Conservation (phyloP, 2,113 vertebrate genomes). For the Nothocercus julius region DNA sequence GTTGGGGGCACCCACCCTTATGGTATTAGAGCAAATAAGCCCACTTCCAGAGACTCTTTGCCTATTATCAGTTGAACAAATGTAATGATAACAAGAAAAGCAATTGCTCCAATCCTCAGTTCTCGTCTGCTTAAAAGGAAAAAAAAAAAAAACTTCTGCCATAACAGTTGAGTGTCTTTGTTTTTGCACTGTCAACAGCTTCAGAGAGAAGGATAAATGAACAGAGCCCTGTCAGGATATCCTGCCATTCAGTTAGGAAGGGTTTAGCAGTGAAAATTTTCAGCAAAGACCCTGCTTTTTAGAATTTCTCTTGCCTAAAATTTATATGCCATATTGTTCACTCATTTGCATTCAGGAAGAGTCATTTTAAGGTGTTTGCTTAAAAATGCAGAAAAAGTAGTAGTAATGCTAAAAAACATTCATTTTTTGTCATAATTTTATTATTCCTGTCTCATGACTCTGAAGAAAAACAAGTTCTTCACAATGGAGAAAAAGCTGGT, state of each 20-base stretch:
- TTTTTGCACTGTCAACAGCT: conserved; percentile 28
- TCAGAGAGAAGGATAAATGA: conserved; percentile 36
- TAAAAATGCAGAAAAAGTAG: conserved; percentile 41
- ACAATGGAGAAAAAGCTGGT: conserved; percentile 40
- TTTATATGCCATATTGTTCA: not conserved
- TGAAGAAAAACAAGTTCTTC: not conserved
- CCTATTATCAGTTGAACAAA: not conserved
- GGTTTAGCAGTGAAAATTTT: conserved; percentile 39
- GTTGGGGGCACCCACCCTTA: not conserved
- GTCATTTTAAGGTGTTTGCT: not conserved
- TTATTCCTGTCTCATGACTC: not conserved
- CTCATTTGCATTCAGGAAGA: conserved; percentile 29
- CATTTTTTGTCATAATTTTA: not conserved
- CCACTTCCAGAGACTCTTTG: not conserved
- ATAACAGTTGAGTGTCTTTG: conserved; percentile 8
- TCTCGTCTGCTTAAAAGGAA: not conserved
- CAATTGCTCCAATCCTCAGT: not conserved
- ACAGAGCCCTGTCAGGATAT: conserved; percentile 72
- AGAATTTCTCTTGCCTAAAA: conserved; percentile 43
- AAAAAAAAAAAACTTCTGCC: not conserved
- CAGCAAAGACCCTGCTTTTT: not conserved
- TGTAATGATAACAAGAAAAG: not conserved
- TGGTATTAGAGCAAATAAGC: not conserved
- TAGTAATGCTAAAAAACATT: not conserved
- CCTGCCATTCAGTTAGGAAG: conserved; percentile 73